Percentiles rank a stretch among this genome's conserved stretches.
phyloP scores from a whole-genome alignment of 1,140 invertebrate genomes.

The Psilanteris sp. region DNA sequence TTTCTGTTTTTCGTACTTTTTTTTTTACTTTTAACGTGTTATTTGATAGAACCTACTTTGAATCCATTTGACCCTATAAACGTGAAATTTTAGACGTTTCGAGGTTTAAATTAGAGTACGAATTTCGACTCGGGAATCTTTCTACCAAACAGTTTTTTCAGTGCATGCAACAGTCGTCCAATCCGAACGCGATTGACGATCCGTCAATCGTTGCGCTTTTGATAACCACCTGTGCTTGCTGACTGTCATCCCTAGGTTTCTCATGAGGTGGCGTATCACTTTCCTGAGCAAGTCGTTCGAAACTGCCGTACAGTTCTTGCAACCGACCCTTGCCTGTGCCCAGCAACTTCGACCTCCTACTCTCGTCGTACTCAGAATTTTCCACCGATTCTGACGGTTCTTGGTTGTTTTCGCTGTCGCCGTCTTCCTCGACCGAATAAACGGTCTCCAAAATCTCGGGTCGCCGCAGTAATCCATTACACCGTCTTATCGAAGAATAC shows the following conservation, averaged over 20 bases:
- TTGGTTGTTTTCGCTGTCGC: constrained; percentile 83
- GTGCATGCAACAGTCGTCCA: no score
- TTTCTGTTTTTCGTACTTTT: no score
- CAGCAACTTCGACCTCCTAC: constrained; percentile 62
- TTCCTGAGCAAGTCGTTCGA: constrained; percentile 77
- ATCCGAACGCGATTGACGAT: no score
- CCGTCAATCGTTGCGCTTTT: no score
- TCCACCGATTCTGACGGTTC: constrained; percentile 75
- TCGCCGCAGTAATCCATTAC: constrained; percentile 86
- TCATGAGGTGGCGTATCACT: constrained; percentile 67
- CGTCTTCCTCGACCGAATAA: constrained; percentile 91
- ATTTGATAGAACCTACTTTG: no score
- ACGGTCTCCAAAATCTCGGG: constrained; percentile 92
- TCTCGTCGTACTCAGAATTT: constrained; percentile 71
- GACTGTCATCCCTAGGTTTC: constrained; percentile 74
- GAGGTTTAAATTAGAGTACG: no score
- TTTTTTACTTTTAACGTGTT: no score
- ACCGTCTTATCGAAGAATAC: constrained; percentile 84
- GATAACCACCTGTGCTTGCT: constrained; percentile 73
- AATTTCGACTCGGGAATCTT: no score
- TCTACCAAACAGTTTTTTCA: no score
- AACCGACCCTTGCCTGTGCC: constrained; percentile 71
- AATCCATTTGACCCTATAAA: no score
- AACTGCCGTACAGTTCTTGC: constrained; percentile 77
- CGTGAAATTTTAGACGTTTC: no score